Percentiles rank a stretch among this genome's conserved stretches.
Evolutionary conservation across 2,888 invertebrate genomes (phyloP).

Genomic region (Cheilosia urbana): DNA sequence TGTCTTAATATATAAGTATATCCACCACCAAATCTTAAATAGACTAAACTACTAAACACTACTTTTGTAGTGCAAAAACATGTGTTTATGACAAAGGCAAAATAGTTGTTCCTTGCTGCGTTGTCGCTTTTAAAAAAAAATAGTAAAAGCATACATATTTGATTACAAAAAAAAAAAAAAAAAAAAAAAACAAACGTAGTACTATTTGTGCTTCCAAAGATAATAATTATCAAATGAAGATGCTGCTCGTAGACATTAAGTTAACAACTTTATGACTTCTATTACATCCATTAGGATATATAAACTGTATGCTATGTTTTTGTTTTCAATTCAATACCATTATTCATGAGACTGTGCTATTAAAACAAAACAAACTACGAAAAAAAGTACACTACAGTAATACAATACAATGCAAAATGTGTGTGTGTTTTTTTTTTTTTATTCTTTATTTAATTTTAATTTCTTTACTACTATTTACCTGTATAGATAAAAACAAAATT

Average conservation of each 20-base stretch:
- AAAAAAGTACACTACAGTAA: constrained; percentile 43
- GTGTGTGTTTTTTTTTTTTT: constrained; percentile 56
- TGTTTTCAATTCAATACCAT: constrained; percentile 61
- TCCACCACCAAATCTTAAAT: constrained; percentile 64
- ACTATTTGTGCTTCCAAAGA: constrained; percentile 75
- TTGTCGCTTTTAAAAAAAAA: constrained; percentile 26
- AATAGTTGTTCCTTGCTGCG: constrained; percentile 62
- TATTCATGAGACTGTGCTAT: constrained; percentile 74
- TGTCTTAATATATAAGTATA: constrained; percentile 48
- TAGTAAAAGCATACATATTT: background rate
- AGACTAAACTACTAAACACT: constrained; percentile 42
- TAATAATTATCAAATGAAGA: constrained; percentile 73
- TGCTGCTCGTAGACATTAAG: constrained; percentile 73
- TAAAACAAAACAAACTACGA: constrained; percentile 55
- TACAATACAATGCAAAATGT: constrained; percentile 43
- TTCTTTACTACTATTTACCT: constrained; percentile 77
- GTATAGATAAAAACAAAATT: constrained; percentile 76
- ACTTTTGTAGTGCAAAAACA: constrained; percentile 48
- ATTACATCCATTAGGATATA: constrained; percentile 58
- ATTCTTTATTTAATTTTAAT: constrained; percentile 76
- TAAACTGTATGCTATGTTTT: constrained; percentile 61
- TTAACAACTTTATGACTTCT: constrained; percentile 53
- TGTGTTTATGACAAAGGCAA: constrained; percentile 52
- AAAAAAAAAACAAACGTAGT: constrained; percentile 56
- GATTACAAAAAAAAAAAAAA: constrained; percentile 4